phyloP scores from a whole-genome alignment of 2,797 vertebrate species.

The Pantherophis alleghaniensis region DNA sequence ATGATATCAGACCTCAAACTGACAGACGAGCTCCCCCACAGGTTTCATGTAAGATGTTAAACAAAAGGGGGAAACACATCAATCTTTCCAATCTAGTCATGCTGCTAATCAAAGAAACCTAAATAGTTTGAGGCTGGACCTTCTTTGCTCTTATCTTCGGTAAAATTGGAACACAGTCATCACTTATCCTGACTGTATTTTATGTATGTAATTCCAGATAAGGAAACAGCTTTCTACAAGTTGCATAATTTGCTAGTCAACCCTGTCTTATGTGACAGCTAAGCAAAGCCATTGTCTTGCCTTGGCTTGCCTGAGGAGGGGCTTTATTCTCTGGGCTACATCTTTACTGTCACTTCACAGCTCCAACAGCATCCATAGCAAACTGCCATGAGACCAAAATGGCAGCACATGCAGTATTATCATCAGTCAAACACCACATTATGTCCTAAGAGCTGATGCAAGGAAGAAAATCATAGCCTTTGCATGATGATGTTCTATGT shows the following conservation, averaged over 20 bases:
- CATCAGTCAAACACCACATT: not conserved
- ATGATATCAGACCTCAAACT: not conserved
- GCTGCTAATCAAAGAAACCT: slow-evolving; percentile 41
- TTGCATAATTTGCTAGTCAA: slow-evolving; percentile 64
- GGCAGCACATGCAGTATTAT: not conserved
- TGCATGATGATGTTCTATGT: not conserved
- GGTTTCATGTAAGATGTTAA: not conserved
- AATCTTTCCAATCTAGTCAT: slow-evolving; percentile 1
- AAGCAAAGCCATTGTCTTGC: slow-evolving; percentile 39
- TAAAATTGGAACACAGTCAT: slow-evolving; percentile 33
- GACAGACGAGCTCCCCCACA: not conserved
- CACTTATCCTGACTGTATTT: slow-evolving; percentile 51
- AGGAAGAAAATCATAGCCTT: not conserved
- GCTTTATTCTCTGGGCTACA: not conserved
- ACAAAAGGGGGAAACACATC: not conserved
- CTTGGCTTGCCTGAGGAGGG: slow-evolving; percentile 14
- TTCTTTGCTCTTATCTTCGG: slow-evolving; percentile 5
- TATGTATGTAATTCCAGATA: slow-evolving; percentile 39
- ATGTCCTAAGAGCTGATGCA: not conserved
- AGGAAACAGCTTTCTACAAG: slow-evolving; percentile 50
- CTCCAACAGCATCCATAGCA: not conserved
- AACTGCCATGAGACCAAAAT: not conserved
- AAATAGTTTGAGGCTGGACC: slow-evolving; percentile 26
- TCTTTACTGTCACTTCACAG: not conserved
- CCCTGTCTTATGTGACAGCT: slow-evolving; percentile 38